Evolutionary conservation across 2,113 vertebrate genomes (phyloP).

Genomic region (Fregata magnificens): DNA sequence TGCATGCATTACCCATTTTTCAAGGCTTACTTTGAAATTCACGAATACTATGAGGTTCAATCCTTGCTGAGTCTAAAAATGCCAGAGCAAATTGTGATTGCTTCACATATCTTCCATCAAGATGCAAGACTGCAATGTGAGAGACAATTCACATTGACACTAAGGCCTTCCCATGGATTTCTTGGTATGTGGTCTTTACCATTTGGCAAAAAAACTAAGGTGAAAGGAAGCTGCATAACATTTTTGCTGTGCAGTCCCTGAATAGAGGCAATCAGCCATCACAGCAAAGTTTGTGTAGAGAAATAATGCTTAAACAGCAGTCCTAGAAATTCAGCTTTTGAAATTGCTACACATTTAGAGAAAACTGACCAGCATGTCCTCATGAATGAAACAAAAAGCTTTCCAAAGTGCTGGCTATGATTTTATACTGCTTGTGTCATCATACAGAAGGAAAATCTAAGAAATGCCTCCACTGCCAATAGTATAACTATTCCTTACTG

Average conservation of each 20-base stretch:
- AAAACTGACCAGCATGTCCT: not conserved
- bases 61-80: not conserved
- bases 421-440: not conserved
- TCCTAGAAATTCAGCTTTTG: not conserved
- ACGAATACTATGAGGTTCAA: not conserved
- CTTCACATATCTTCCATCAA: not conserved
- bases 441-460: not conserved
- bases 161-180: not conserved
- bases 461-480: not conserved
- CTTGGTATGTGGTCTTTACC: not conserved
- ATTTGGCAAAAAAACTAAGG: not conserved
- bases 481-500: not conserved
- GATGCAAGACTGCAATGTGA: not conserved
- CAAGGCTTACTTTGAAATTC: not conserved
- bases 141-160: not conserved
- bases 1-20: not conserved
- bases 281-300: not conserved
- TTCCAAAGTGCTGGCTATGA: not conserved
- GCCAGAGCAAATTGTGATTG: not conserved
- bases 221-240: not conserved
- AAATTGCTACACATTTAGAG: not conserved
- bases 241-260: not conserved
- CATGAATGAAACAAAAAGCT: not conserved
- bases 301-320: not conserved
- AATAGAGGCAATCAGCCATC: not conserved